Base-by-base conservation (phyloP, 2,797 vertebrate genomes). In the Vultur gryphus region DNA sequence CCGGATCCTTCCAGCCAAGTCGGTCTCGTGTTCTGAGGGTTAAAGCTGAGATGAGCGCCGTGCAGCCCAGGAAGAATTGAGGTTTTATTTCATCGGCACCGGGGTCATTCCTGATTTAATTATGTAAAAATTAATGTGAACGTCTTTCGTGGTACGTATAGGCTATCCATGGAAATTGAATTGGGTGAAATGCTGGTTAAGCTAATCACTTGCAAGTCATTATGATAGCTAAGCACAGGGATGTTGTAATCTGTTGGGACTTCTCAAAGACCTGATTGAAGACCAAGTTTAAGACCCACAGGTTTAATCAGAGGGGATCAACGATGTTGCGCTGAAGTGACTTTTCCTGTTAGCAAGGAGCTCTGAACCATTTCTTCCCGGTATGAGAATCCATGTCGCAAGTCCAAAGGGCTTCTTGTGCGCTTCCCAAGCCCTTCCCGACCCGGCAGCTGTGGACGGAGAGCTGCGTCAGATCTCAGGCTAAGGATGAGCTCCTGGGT, bases 71-170 rank as follows among this genome's bases (percentile, higher is more conserved):
- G 86, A 93, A 92, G 83, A 90, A 89, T 2, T 55, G 93, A 90
- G 76, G 84, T 93, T 97, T 97, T 96, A 94, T 96, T 97, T 95
- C 95, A 78, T 41, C 13, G 41, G 94, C 94, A 88, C 75, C 0
- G 0, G 96, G 95, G 96, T 97, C 96, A 91, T 97, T 96, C 87
- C 90, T 95, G 97, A 96, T 96, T 97, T 97, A 97, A 97, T 97
- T 96, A 96, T 87, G 84, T 92, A 96, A 95, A 96, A 97, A 97
- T 96, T 96, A 97, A 97, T 93, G 95, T 75, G 93, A 95, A 66
- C 29, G 70, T 90, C 95, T 96, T 82, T 51, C 62, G 64, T 90
- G 95, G 91, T 92, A 80, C 2, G 10, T 93, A 21, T 76, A 73
- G 95, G 91, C 97, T 80, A 90, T 96, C 86, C 94, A 81, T 97